These are phyloP conservation scores for Psittacula derbiana DNA, from an alignment of 2,797 vertebrate genomes.

Conservation along the genomic window DNA sequence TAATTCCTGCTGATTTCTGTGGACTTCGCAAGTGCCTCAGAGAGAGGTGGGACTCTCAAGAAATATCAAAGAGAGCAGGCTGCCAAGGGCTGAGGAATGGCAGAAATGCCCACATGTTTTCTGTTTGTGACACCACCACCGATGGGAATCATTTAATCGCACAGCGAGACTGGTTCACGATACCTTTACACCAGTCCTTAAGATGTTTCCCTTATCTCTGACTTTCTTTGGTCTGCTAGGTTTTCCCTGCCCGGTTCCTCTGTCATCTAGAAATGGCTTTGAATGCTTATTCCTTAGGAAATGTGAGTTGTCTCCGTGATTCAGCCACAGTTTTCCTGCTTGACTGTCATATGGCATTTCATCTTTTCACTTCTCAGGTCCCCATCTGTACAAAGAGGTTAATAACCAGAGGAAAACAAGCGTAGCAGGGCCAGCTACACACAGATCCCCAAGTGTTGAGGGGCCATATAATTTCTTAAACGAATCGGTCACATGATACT, in stretches of 20 bases:
- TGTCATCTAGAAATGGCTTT: background rate
- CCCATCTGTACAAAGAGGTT: background rate
- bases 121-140: background rate
- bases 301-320: background rate
- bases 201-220: slow-evolving; percentile 21
- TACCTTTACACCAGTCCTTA: background rate
- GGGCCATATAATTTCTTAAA: slow-evolving; percentile 31
- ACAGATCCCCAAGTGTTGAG: background rate
- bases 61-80: background rate
- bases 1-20: background rate
- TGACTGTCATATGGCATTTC: background rate
- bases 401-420: slow-evolving; percentile 7
- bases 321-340: background rate
- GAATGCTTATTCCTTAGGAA: background rate
- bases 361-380: background rate
- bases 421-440: background rate
- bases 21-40: background rate
- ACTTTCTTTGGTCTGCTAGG: background rate
- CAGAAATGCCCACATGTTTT: slow-evolving; percentile 32
- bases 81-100: slow-evolving; percentile 12
- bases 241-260: background rate
- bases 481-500: slow-evolving; percentile 7
- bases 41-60: background rate
- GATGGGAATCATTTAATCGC: background rate
- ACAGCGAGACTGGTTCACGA: rapidly evolving